Conservation (phyloP, 2,888 invertebrate genomes). For the Cheilosia variabilis region DNA sequence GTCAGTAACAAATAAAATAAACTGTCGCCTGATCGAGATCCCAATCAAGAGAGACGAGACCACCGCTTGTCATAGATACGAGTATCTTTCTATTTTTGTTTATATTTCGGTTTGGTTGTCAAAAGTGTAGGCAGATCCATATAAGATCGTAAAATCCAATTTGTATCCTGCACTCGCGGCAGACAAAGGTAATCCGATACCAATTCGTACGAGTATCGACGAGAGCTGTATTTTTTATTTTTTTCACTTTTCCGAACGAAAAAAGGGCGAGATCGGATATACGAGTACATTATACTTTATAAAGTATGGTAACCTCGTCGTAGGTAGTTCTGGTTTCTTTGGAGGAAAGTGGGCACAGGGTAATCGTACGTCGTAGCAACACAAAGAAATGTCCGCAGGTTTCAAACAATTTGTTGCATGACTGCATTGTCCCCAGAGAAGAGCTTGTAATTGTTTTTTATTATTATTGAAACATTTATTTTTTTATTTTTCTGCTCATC, state of each 20-base stretch:
- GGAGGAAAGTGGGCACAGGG: constrained; percentile 17
- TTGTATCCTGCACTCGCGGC: not conserved
- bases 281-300: not conserved
- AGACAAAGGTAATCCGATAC: constrained; percentile 32
- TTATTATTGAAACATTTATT: not conserved
- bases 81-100: constrained; percentile 4
- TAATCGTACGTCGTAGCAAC: not conserved
- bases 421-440: constrained; percentile 28
- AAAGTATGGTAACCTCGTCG: not conserved
- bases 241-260: not conserved
- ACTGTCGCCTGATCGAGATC: not conserved
- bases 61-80: constrained; percentile 24
- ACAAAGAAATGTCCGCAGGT: constrained; percentile 8
- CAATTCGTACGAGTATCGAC: constrained; percentile 1
- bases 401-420: constrained; percentile 32
- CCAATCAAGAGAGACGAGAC: constrained; percentile 18
- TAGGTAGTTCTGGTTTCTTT: constrained; percentile 17
- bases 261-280: constrained; percentile 1
- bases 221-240: constrained; percentile 5
- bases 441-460: constrained; percentile 33
- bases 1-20: too few relatives aligned
- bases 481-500: not conserved
- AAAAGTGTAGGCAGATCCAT: not conserved
- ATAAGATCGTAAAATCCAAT: not conserved
- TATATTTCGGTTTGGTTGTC: constrained; percentile 21